Evolutionary conservation across 2,888 invertebrate species (phyloP).

Genomic region (Pterostichus niger): DNA sequence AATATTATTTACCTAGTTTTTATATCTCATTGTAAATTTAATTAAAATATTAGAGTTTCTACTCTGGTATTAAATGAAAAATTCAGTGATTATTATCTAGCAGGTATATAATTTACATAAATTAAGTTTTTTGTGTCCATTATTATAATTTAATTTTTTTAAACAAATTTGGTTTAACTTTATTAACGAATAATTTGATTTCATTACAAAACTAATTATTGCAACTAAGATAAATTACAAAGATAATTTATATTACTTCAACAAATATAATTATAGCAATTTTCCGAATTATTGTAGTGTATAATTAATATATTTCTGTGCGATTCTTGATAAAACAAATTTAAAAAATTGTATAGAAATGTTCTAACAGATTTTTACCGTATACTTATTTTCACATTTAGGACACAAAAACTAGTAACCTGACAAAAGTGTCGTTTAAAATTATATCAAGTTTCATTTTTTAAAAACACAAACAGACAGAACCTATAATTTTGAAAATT

Average conservation of each 20-base stretch:
- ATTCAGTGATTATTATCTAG: not conserved
- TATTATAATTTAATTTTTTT: slow-evolving; percentile 32
- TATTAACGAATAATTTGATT: slow-evolving; percentile 9
- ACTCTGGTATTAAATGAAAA: not conserved
- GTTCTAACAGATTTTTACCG: slow-evolving; percentile 62
- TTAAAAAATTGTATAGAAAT: slow-evolving; percentile 12
- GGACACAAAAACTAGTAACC: slow-evolving; percentile 25
- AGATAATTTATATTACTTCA: slow-evolving; percentile 39
- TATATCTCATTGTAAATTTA: slow-evolving; percentile 15
- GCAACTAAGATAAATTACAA: slow-evolving; percentile 35
- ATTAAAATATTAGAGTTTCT: slow-evolving; percentile 32
- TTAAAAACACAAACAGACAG: slow-evolving; percentile 52
- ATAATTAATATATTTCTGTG: slow-evolving; percentile 44
- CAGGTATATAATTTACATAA: slow-evolving; percentile 32
- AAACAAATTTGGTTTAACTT: slow-evolving; percentile 19
- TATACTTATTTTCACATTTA: slow-evolving; percentile 65
- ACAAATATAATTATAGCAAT: slow-evolving; percentile 40
- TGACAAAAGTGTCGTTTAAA: slow-evolving; percentile 66
- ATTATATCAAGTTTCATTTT: slow-evolving; percentile 62
- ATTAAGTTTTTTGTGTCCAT: not conserved
- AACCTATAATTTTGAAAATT: slow-evolving; percentile 65
- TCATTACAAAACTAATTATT: slow-evolving; percentile 14
- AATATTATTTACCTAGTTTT: too few species aligned
- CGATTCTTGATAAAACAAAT: slow-evolving; percentile 22
- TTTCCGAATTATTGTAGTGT: slow-evolving; percentile 36